phyloP scores from a whole-genome alignment of 1,140 invertebrate genomes.

The Macrostomum lignano region DNA sequence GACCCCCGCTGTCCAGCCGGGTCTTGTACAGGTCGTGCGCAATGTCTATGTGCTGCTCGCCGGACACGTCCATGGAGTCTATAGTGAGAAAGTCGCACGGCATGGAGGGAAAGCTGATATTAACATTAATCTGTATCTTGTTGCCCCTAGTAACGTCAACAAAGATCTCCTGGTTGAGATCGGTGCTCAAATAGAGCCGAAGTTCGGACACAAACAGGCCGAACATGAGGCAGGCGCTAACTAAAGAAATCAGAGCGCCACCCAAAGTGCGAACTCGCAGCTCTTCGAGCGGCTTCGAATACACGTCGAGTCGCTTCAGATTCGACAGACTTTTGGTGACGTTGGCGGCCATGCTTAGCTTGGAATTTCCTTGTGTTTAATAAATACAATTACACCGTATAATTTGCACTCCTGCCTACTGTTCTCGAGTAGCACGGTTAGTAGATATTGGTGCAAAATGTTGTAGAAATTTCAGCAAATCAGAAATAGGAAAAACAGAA shows the following conservation, averaged over 20 bases:
- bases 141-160: constrained; percentile 72
- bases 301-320: constrained; percentile 50
- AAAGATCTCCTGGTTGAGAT: constrained; percentile 65
- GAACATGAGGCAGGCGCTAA: constrained; percentile 50
- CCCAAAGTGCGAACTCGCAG: constrained; percentile 74
- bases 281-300: constrained; percentile 82
- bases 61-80: constrained; percentile 90
- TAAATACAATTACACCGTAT: too few species aligned
- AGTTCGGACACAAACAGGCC: constrained; percentile 56
- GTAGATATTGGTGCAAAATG: too few species aligned
- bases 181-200: constrained; percentile 51
- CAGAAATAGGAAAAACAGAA: too few species aligned
- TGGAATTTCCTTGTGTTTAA: too few species aligned
- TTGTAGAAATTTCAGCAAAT: too few species aligned
- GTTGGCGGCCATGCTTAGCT: neutral
- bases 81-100: constrained; percentile 64
- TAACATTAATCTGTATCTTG: constrained; percentile 70
- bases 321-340: neutral
- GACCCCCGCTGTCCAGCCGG: constrained; percentile 48
- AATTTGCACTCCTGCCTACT: too few species aligned
- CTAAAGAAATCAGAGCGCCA: constrained; percentile 62
- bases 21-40: constrained; percentile 77
- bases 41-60: constrained; percentile 75
- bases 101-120: constrained; percentile 55
- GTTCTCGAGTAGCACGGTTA: too few species aligned